Percentiles rank a stretch among this genome's conserved stretches.
These are phyloP conservation scores for Phataginus tetradactyla DNA, from an alignment of 2,797 vertebrate genomes.

Conservation along the genomic window DNA sequence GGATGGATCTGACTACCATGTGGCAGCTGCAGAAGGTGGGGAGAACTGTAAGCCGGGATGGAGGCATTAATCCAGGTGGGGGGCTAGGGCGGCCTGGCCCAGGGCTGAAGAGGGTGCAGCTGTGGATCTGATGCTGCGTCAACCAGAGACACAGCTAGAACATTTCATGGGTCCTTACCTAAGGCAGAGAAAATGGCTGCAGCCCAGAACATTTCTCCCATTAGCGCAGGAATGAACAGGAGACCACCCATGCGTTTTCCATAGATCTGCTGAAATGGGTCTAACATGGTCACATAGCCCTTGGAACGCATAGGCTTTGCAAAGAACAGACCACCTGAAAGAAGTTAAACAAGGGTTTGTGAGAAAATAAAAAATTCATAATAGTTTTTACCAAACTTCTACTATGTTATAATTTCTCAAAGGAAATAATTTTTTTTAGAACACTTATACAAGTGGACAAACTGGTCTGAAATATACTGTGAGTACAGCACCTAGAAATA, in stretches of 20 bases:
- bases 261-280: slow-evolving; percentile 98
- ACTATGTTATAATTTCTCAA: neutral
- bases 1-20: neutral
- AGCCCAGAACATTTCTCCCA: slow-evolving; percentile 99
- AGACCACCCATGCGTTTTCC: slow-evolving; percentile 98
- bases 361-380: neutral
- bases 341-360: neutral
- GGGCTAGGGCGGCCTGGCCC: neutral
- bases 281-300: slow-evolving; percentile 98
- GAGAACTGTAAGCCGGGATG: neutral
- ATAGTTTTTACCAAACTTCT: neutral
- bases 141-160: neutral
- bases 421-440: neutral
- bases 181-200: slow-evolving; percentile 97
- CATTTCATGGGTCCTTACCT: slow-evolving; percentile 87
- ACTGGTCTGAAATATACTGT: neutral
- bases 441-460: neutral
- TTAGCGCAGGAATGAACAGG: slow-evolving; percentile 96
- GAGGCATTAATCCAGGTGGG: no score
- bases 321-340: slow-evolving; percentile 96
- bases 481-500: neutral
- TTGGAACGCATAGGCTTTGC: slow-evolving; percentile 98
- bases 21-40: neutral
- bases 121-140: neutral
- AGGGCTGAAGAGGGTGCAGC: neutral